Base-by-base conservation (phyloP, 2,888 invertebrate species). In the Apotomis betuletana region DNA sequence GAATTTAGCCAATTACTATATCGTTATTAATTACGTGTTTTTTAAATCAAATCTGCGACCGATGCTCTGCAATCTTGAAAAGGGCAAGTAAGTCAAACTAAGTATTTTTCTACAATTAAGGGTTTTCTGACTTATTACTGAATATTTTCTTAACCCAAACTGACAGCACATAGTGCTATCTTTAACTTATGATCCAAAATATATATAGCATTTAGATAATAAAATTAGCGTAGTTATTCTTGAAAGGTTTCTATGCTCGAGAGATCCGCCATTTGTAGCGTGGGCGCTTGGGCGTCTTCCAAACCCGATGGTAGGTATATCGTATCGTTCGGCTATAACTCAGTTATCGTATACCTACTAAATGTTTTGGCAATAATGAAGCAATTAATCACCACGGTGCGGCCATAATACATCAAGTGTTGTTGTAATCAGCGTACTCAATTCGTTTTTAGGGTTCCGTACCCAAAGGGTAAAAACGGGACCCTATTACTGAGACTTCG, bases 201-300 rank as follows among this genome's bases (percentile, higher is more conserved):
- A 5, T 54, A 15, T 62, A 36, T 64, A 52, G 58, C 54, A 61
- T 67, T 61, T 13, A 13, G 38, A 44, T 61, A 67, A 64, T 67
- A 61, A 61, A 67, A 71, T 62, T 62, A 71, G 44, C 44, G 27
- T 10, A 38, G 59, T 49, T 60, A 70, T 61, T 67, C 57, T 67
- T 44, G 67, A 41, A 13, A 65, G 70, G 54, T 71, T 62, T 71
- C 67, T 51, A 71, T 67, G 62, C 67, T 55, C 46, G 9, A 27
- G 54, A 57, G 44, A 58, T 52, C 36, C 41, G 62, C 62, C 52
- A 62, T 63, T 52, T 52, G 44, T 58, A 3, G 67, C 67, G 71
- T 67, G 58, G 67, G 71, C 57, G 71, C 13, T 67, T 72, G 71
- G 71, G 58, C 58, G 71, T 72, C 67, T 72, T 67, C 71, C 71